Evolutionary conservation across 1,140 invertebrate species (phyloP).

Genomic region (Drosophila mauritiana): DNA sequence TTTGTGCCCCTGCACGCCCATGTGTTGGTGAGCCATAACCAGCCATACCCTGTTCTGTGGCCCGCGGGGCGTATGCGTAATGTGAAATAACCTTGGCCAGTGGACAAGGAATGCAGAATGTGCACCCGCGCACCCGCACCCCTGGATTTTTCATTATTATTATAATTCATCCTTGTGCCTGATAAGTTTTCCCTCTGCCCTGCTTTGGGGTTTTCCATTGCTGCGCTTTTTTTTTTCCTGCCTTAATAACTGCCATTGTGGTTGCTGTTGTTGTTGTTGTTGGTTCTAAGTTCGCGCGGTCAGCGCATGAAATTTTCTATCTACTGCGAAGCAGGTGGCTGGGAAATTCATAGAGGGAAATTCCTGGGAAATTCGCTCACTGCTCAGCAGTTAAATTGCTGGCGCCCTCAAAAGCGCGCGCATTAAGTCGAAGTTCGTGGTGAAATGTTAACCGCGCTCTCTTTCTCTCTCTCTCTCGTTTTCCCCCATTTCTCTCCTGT

Average conservation of each 20-base stretch:
- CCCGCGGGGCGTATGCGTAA: slow-evolving; percentile 67
- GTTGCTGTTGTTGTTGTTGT: slow-evolving; percentile 23
- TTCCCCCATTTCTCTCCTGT: background rate
- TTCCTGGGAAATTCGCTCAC: slow-evolving; percentile 24
- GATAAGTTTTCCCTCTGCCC: slow-evolving; percentile 35
- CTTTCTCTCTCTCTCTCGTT: background rate
- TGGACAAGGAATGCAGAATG: slow-evolving; percentile 38
- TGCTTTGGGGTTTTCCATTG: slow-evolving; percentile 33
- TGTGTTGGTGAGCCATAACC: slow-evolving; percentile 2
- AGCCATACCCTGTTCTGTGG: background rate
- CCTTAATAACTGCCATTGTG: slow-evolving; percentile 27
- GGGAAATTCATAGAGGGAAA: slow-evolving; percentile 48
- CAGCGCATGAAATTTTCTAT: slow-evolving; percentile 51
- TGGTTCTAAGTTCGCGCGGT: slow-evolving; percentile 43
- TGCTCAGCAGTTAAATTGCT: slow-evolving; percentile 8
- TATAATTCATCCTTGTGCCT: slow-evolving; percentile 72
- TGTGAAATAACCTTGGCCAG: slow-evolving; percentile 65
- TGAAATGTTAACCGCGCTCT: slow-evolving; percentile 33
- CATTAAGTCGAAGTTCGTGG: slow-evolving; percentile 17
- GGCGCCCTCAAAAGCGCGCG: slow-evolving; percentile 23
- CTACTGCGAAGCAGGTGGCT: slow-evolving; percentile 18
- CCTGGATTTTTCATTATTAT: slow-evolving; percentile 58
- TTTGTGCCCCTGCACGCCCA: slow-evolving; percentile 32
- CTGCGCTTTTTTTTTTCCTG: slow-evolving; percentile 18
- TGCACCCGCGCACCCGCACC: background rate